Evolutionary conservation across 2,888 invertebrate species (phyloP).

Genomic region (Trachelus stipa): DNA sequence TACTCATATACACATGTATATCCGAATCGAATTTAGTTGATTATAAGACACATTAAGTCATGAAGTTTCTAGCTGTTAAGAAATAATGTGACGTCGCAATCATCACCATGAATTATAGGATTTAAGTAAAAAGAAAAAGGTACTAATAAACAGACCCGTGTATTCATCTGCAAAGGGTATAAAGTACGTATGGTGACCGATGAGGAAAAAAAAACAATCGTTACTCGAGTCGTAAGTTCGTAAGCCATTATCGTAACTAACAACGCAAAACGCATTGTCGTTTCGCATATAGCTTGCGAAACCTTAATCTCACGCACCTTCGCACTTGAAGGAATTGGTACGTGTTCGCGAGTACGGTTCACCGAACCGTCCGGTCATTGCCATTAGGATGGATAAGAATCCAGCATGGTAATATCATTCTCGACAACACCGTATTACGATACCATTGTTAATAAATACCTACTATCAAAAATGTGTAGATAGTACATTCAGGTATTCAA

Average conservation of each 20-base stretch:
- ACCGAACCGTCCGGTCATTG: neutral
- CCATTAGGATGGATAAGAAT: neutral
- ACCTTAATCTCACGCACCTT: constrained; percentile 16
- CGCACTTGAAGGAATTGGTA: constrained; percentile 11
- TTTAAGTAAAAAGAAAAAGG: neutral
- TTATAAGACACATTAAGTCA: neutral
- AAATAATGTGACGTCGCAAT: neutral
- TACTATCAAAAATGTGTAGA: neutral
- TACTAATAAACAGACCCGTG: neutral
- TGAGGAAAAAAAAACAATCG: constrained; percentile 12
- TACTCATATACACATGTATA: neutral
- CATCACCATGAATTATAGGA: neutral
- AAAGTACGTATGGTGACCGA: constrained; percentile 8
- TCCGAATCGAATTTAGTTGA: neutral
- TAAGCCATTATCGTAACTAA: constrained; percentile 18
- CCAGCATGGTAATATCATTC: neutral
- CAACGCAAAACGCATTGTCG: constrained; percentile 14
- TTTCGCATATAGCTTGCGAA: constrained; percentile 2
- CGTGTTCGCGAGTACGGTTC: constrained; percentile 22
- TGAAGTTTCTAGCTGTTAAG: neutral
- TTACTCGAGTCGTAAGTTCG: constrained; percentile 8
- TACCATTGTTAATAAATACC: neutral
- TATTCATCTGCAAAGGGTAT: neutral
- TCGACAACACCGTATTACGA: neutral
- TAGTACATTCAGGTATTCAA: neutral